phyloP scores from a whole-genome alignment of 2,888 invertebrate genomes.

The Proisotoma minuta region DNA sequence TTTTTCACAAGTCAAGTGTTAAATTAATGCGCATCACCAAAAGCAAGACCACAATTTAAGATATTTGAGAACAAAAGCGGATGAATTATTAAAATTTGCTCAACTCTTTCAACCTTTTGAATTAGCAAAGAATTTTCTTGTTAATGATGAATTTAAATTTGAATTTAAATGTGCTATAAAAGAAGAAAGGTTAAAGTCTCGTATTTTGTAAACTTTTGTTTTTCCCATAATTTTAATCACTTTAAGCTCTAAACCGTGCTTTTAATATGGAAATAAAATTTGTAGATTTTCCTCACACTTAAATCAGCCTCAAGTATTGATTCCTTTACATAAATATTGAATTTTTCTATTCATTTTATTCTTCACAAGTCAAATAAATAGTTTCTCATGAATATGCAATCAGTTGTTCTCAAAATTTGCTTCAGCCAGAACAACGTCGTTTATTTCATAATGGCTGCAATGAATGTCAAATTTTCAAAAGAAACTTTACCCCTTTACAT shows the following conservation, averaged over 20 bases:
- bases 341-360: not conserved
- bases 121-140: not conserved
- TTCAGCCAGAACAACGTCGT: too few relatives aligned
- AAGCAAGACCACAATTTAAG: too few relatives aligned
- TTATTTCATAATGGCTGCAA: too few relatives aligned
- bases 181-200: not conserved
- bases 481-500: too few relatives aligned
- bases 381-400: slow-evolving; percentile 19
- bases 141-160: not conserved
- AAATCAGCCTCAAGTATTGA: too few relatives aligned
- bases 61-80: too few relatives aligned
- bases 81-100: too few relatives aligned
- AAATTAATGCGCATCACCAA: too few relatives aligned
- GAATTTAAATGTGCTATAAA: not conserved
- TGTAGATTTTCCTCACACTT: not conserved
- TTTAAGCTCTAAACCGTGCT: not conserved
- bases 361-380: not conserved
- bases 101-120: too few relatives aligned
- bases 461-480: too few relatives aligned
- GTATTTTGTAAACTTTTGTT: not conserved
- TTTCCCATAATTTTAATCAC: not conserved
- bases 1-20: too few relatives aligned
- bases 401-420: slow-evolving; percentile 1
- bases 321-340: not conserved
- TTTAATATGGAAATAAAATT: not conserved